Conservation (phyloP, 2,113 vertebrate genomes). For the Bambusicola thoracicus region DNA sequence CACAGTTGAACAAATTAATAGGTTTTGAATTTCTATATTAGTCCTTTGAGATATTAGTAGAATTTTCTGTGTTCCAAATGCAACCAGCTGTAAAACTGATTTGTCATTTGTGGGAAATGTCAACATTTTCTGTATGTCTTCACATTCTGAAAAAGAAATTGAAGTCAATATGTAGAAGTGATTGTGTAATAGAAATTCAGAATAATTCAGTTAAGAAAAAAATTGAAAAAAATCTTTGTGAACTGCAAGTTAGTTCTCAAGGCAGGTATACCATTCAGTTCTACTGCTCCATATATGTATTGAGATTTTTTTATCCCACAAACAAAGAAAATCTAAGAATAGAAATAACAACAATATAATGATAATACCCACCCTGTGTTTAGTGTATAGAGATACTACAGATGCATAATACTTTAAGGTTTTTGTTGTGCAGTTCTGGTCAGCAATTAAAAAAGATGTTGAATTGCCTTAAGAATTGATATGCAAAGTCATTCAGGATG, state of each 20-base stretch:
- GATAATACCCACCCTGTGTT: accelerated
- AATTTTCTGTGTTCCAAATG: neutral
- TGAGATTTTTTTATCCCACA: neutral
- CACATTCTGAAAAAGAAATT: neutral
- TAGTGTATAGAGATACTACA: neutral
- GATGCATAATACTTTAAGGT: neutral
- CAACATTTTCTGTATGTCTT: neutral
- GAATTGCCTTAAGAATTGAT: neutral
- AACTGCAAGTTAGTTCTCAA: neutral
- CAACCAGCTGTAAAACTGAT: neutral
- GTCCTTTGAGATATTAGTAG: neutral
- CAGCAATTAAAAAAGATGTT: neutral
- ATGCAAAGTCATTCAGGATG: neutral
- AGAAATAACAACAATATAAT: neutral
- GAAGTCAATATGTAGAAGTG: neutral
- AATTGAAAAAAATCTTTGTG: neutral
- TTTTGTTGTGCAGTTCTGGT: neutral
- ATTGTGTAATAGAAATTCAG: neutral
- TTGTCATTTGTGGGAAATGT: neutral
- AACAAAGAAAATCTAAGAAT: neutral
- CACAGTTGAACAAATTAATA: neutral
- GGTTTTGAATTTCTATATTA: neutral
- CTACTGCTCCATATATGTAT: neutral
- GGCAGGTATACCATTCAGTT: neutral
- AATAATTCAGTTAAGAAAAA: neutral